Evolutionary conservation across 2,797 vertebrate genomes (phyloP).

Genomic region (Phrynocephalus forsythii): DNA sequence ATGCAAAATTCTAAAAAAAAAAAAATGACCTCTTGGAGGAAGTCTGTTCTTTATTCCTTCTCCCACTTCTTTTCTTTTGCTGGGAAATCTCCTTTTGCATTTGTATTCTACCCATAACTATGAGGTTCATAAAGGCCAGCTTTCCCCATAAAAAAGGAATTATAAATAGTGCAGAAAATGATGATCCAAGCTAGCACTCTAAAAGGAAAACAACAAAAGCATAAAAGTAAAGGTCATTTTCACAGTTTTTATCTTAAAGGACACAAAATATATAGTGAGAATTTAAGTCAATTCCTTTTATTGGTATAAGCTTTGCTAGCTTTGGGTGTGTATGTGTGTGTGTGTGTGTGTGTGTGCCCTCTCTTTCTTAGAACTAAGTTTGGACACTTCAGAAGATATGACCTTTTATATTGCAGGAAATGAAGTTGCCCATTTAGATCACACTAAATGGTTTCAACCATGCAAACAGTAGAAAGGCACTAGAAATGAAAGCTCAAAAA

Average conservation of each 20-base stretch:
- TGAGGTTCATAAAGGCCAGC: conserved; percentile 69
- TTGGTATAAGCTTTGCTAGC: conserved; percentile 18
- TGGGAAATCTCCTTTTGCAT: conserved; percentile 45
- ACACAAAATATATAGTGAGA: conserved; percentile 47
- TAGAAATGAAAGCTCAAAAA: neutral
- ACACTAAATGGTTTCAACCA: neutral
- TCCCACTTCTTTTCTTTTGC: conserved; percentile 26
- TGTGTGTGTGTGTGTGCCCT: neutral
- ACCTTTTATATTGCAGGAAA: conserved; percentile 29
- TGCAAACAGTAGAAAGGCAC: neutral
- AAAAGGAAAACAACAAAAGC: conserved; percentile 57
- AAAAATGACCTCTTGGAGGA: conserved; percentile 22
- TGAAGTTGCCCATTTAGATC: neutral
- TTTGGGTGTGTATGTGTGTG: neutral
- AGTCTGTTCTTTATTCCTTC: neutral
- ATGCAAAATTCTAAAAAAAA: conserved; percentile 2
- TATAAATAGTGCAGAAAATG: conserved; percentile 70
- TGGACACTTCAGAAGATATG: conserved; percentile 1
- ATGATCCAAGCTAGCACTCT: conserved; percentile 62
- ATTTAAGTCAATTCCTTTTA: conserved; percentile 46
- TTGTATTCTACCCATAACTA: conserved; percentile 66
- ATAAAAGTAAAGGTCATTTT: conserved; percentile 72
- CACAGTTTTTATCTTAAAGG: conserved; percentile 58
- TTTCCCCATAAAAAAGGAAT: conserved; percentile 62
- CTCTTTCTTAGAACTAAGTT: neutral